Conservation (phyloP, 2,113 vertebrate species). For the Ancistrus triradiatus region DNA sequence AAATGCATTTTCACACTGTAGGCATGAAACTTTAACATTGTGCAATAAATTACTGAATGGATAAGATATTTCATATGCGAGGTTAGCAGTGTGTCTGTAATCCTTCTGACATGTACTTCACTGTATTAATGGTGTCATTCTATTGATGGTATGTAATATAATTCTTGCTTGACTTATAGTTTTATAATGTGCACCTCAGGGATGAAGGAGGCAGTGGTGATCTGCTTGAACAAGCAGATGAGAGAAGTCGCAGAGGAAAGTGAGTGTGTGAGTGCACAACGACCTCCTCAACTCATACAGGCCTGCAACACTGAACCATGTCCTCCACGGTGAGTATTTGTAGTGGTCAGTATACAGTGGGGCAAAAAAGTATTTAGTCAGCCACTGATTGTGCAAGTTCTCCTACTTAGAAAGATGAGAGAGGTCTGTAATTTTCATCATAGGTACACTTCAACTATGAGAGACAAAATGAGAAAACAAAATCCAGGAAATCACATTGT, state of each 20-base stretch:
- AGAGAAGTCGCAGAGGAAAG: conserved; percentile 74
- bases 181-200: conserved; percentile 66
- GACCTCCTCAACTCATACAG: conserved; percentile 83
- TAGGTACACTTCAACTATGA: no score
- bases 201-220: conserved; percentile 88
- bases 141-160: neutral
- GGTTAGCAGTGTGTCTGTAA: neutral
- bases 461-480: no score
- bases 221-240: conserved; percentile 93
- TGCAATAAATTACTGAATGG: no score
- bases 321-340: conserved; percentile 89
- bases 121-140: neutral
- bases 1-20: no score
- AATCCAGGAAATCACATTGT: no score
- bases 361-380: no score
- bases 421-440: no score
- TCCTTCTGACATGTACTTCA: conserved; percentile 1
- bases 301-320: conserved; percentile 82
- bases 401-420: no score
- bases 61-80: no score
- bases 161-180: neutral
- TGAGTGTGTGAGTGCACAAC: conserved; percentile 74
- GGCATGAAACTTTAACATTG: no score
- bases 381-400: no score
- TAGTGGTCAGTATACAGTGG: no score